Conservation (phyloP, 2,797 vertebrate genomes). For the Melanotaenia pygmaea region DNA sequence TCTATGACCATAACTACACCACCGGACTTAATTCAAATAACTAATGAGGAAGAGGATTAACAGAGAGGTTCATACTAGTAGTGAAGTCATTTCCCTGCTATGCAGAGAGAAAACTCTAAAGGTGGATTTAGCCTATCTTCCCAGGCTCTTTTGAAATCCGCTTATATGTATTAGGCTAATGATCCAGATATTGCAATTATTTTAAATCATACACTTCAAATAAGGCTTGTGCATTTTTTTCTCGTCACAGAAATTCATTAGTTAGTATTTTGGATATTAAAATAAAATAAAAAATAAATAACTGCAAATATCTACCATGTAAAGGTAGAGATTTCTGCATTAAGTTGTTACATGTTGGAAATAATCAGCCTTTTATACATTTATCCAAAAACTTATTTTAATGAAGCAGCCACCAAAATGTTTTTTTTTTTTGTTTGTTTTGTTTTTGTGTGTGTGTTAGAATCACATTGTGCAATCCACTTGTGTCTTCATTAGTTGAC, state of each 20-base stretch:
- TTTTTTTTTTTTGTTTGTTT: not conserved
- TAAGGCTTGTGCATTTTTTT: slow-evolving; percentile 20
- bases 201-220: slow-evolving; percentile 41
- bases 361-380: no score
- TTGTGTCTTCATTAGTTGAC: not conserved
- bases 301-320: not conserved
- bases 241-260: slow-evolving; percentile 5
- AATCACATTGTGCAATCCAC: not conserved
- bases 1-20: slow-evolving; percentile 38
- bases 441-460: no score
- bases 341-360: not conserved
- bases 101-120: slow-evolving; percentile 46
- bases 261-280: not conserved
- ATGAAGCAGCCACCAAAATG: no score
- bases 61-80: slow-evolving; percentile 51
- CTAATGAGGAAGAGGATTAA: slow-evolving; percentile 67
- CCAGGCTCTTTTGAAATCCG: slow-evolving; percentile 54
- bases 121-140: slow-evolving; percentile 62
- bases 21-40: slow-evolving; percentile 55
- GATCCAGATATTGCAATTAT: slow-evolving; percentile 50
- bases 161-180: slow-evolving; percentile 60
- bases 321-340: no score
- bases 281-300: not conserved
- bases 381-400: no score
- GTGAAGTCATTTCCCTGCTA: slow-evolving; percentile 47